phyloP scores from a whole-genome alignment of 1,140 invertebrate species.

The Prorops nasuta region DNA sequence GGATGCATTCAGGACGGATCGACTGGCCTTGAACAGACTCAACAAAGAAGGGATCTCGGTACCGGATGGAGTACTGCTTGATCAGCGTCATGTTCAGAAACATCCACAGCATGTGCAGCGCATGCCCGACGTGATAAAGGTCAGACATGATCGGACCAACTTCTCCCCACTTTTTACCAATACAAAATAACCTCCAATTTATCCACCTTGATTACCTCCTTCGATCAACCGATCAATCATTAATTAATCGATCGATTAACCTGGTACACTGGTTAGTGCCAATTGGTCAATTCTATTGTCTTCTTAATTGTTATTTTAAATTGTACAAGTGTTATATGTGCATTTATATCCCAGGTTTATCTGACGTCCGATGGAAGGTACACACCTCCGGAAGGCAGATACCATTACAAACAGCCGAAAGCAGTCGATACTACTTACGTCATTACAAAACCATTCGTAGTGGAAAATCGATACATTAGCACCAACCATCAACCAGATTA shows the following conservation, averaged over 20 bases:
- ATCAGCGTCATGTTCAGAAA: slow-evolving; percentile 44
- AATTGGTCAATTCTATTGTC: no score
- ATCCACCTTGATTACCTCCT: no score
- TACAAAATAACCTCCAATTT: no score
- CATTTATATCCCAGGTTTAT: slow-evolving; percentile 36
- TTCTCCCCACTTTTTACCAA: no score
- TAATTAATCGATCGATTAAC: no score
- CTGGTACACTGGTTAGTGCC: no score
- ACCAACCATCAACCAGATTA: slow-evolving; percentile 10
- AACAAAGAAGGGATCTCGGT: slow-evolving; percentile 65
- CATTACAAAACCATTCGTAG: slow-evolving; percentile 42
- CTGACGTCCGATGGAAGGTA: slow-evolving; percentile 48
- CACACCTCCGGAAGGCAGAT: slow-evolving; percentile 47
- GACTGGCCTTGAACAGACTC: slow-evolving; percentile 62
- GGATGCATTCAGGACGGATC: slow-evolving; percentile 63
- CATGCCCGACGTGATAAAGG: slow-evolving; percentile 44
- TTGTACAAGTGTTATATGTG: no score
- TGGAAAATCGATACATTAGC: slow-evolving; percentile 10
- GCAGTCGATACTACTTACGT: slow-evolving; percentile 55
- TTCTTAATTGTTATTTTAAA: no score
- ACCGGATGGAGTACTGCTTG: slow-evolving; percentile 61
- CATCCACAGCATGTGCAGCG: slow-evolving; percentile 37
- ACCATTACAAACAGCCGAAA: slow-evolving; percentile 38
- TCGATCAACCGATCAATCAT: no score
- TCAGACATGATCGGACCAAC: no score